A percentile compares a stretch with the other conserved stretches of the same genome.
These are phyloP conservation scores for Ciconia maguari DNA, from an alignment of 2,113 vertebrate species.

Conservation along the genomic window DNA sequence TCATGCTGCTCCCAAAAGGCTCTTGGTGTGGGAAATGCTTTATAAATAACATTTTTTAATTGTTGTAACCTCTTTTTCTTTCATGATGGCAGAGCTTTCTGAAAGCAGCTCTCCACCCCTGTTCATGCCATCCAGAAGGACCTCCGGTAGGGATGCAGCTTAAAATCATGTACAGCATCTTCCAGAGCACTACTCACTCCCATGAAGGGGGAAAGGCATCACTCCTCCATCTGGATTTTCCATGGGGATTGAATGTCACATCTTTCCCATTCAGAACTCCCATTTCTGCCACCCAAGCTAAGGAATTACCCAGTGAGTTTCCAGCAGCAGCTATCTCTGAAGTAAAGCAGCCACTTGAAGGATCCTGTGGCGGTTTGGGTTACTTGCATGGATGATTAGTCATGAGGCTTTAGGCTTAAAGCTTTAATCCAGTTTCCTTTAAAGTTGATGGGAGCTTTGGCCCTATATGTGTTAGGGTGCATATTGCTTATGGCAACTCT, in stretches of 20 bases:
- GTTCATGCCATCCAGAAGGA: not conserved
- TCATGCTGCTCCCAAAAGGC: slow-evolving; percentile 21
- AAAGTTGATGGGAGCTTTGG: not conserved
- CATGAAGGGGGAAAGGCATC: not conserved
- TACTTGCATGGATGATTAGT: not conserved
- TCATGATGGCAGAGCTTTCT: not conserved
- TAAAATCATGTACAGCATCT: not conserved
- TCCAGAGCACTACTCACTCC: not conserved
- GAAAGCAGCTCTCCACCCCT: not conserved
- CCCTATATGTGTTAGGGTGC: not conserved
- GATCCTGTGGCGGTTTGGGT: not conserved
- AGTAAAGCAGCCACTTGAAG: not conserved
- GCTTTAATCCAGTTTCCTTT: not conserved
- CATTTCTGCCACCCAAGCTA: not conserved
- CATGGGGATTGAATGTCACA: not conserved
- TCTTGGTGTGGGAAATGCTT: not conserved
- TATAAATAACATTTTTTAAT: slow-evolving; percentile 41
- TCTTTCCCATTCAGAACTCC: not conserved
- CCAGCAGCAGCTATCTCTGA: not conserved
- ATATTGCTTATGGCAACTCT: not conserved
- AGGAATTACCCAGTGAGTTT: not conserved
- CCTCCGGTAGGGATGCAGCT: not conserved
- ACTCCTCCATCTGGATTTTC: not conserved
- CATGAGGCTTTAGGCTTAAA: not conserved
- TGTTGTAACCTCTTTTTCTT: not conserved